Percentiles rank a stretch among this genome's conserved stretches.
Evolutionary conservation across 2,113 vertebrate species (phyloP).

Genomic region (human (Homo sapiens)): GRCh38 chr12:98172001-98172500

Average conservation of each 20-base stretch:
- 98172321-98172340: conserved; percentile 9
- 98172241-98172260: too few species aligned
- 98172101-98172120: neutral
- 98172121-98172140: neutral
- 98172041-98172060: neutral
- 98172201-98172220: neutral
- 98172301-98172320: neutral
- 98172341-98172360: neutral
- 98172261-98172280: neutral
- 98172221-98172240: neutral
- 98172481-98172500: conserved; percentile 58
- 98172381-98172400: neutral
- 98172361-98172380: neutral
- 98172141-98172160: neutral
- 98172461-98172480: conserved; percentile 63
- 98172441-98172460: conserved; percentile 60
- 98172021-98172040: neutral
- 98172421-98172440: neutral
- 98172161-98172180: neutral
- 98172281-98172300: neutral
- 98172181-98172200: neutral
- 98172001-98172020: neutral
- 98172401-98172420: conserved; percentile 36
- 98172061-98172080: neutral
- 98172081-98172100: neutral